A percentile compares a stretch with the other conserved stretches of the same genome.
Evolutionary conservation across 2,113 vertebrate genomes (phyloP).

Genomic region (Phaethornis superciliosus): DNA sequence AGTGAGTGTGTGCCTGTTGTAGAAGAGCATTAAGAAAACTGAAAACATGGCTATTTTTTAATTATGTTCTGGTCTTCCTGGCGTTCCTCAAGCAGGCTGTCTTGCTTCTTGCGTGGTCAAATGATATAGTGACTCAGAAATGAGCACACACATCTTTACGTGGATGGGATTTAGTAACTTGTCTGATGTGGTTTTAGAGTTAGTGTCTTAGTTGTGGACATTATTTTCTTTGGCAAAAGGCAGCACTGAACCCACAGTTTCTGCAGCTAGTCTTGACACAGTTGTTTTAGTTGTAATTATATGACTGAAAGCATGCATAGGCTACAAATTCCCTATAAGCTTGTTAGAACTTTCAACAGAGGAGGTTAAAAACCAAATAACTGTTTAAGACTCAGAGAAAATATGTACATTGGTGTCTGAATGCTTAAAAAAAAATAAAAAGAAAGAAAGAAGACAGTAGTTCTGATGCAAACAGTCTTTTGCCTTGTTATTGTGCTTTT

Average conservation of each 20-base stretch:
- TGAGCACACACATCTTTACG: conserved; percentile 1
- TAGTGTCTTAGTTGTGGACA: not conserved
- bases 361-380: not conserved
- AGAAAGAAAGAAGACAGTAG: not conserved
- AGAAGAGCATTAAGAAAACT: not conserved
- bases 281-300: not conserved
- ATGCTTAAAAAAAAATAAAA: not conserved
- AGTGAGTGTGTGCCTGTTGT: not conserved
- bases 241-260: not conserved
- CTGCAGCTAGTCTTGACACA: not conserved
- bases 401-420: not conserved
- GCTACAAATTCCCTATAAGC: not conserved
- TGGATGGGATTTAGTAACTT: conserved; percentile 39
- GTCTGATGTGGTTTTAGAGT: not conserved
- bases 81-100: not conserved
- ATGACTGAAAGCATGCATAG: not conserved
- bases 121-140: conserved; percentile 43
- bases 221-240: conserved; percentile 16
- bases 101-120: not conserved
- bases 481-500: not conserved
- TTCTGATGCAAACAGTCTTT: not conserved
- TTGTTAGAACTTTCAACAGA: not conserved
- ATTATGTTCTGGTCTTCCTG: conserved; percentile 6
- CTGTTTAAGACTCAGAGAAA: not conserved
- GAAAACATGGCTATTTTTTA: not conserved